phyloP scores from a whole-genome alignment of 1,140 invertebrate species.

The Venturia canescens region DNA sequence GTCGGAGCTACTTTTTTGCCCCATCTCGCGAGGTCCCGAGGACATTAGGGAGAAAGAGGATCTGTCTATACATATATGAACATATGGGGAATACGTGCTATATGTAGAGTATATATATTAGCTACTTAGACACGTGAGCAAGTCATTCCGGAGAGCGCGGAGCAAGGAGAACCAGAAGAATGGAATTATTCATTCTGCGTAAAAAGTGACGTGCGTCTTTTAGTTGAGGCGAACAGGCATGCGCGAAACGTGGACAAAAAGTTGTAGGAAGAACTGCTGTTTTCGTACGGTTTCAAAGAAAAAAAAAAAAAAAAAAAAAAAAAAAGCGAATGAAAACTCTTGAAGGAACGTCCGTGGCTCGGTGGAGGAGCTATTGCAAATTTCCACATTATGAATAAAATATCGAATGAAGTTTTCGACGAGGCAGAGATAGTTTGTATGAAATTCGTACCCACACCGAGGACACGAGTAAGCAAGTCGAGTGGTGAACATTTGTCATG shows the following conservation, averaged over 20 bases:
- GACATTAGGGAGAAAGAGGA: constrained; percentile 22
- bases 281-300: not conserved
- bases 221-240: constrained; percentile 17
- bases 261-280: not conserved
- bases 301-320: not conserved
- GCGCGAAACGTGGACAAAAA: constrained; percentile 32
- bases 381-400: not conserved
- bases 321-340: not conserved
- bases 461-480: not conserved
- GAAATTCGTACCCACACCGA: not conserved
- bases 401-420: not conserved
- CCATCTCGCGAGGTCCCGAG: constrained; percentile 25
- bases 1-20: constrained; percentile 36
- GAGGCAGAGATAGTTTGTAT: not conserved
- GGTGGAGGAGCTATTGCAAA: not conserved
- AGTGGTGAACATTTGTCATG: not conserved
- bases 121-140: constrained; percentile 47
- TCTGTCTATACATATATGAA: not conserved
- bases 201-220: constrained; percentile 25
- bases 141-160: constrained; percentile 18
- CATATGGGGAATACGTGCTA: not conserved
- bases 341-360: not conserved
- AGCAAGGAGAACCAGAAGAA: constrained; percentile 21
- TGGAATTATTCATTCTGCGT: constrained; percentile 35
- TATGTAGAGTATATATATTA: constrained; percentile 49